A percentile compares a stretch with the other conserved stretches of the same genome.
These are phyloP conservation scores for Cydia strobilella DNA, from an alignment of 1,140 invertebrate genomes.

Conservation along the genomic window DNA sequence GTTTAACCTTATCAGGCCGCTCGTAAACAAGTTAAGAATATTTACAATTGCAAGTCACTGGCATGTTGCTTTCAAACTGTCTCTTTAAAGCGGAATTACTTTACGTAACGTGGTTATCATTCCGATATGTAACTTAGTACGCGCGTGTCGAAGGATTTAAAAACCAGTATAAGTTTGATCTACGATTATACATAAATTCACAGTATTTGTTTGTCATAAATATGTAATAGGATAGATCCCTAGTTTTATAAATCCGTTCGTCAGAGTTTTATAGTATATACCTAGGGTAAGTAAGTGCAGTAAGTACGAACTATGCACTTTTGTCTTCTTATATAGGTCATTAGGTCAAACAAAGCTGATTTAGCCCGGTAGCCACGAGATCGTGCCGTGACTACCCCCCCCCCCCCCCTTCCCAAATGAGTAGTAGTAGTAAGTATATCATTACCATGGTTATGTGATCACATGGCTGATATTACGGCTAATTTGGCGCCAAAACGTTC, in stretches of 20 bases:
- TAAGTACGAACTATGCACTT: no score
- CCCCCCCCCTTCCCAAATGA: no score
- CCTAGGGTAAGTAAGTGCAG: no score
- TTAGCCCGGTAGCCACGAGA: no score
- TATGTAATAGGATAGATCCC: no score
- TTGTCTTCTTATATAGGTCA: no score
- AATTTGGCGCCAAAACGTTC: constrained; percentile 27
- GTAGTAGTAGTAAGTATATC: no score
- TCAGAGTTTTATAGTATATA: no score
- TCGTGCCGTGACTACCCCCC: no score
- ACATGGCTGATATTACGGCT: background rate
- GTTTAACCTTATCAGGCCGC: constrained; percentile 20
- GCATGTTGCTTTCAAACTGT: constrained; percentile 40
- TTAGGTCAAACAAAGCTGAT: no score
- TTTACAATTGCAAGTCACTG: constrained; percentile 32
- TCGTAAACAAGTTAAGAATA: constrained; percentile 32
- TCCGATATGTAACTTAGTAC: background rate
- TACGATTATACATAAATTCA: background rate
- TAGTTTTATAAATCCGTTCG: no score
- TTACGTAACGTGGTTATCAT: constrained; percentile 35
- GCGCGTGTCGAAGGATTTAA: background rate
- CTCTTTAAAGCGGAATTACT: constrained; percentile 35
- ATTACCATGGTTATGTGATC: no score
- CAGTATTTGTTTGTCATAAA: background rate
- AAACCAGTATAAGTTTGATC: background rate